These are phyloP conservation scores for Notolabrus celidotus DNA, from an alignment of 2,797 vertebrate genomes.

Conservation along the genomic window DNA sequence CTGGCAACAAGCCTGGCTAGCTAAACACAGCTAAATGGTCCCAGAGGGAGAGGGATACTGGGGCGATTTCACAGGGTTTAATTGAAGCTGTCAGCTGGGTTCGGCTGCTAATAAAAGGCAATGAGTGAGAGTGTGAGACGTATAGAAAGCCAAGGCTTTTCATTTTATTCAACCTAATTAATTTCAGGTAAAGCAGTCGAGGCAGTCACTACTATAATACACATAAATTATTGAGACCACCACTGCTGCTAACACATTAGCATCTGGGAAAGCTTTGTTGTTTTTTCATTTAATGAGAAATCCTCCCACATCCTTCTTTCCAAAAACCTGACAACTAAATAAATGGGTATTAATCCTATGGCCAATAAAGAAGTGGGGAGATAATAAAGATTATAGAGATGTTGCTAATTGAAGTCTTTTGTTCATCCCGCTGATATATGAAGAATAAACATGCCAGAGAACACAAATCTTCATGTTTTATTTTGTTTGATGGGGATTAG, in stretches of 20 bases:
- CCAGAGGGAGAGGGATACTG: constrained; percentile 67
- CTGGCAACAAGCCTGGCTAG: constrained; percentile 66
- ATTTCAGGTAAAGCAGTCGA: constrained; percentile 17
- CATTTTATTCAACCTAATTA: constrained; percentile 20
- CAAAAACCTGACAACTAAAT: constrained; percentile 40
- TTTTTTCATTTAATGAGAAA: constrained; percentile 49
- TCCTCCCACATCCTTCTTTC: constrained; percentile 23
- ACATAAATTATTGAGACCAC: constrained; percentile 11
- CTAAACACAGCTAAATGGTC: constrained; percentile 71
- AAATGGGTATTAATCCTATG: constrained; percentile 36
- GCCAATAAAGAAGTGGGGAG: constrained; percentile 10
- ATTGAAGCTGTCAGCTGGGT: constrained; percentile 58
- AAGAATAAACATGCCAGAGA: too few species aligned
- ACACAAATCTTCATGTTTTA: too few species aligned
- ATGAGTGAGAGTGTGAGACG: constrained; percentile 18
- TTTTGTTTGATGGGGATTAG: neutral
- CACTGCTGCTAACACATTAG: constrained; percentile 12
- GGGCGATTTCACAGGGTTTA: constrained; percentile 68
- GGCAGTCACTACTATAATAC: too few species aligned
- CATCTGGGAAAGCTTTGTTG: constrained; percentile 27
- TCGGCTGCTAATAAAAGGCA: constrained; percentile 63
- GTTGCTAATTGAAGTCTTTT: constrained; percentile 46
- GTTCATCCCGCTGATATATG: neutral
- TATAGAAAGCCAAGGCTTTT: constrained; percentile 24
- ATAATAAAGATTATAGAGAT: constrained; percentile 44